Evolutionary conservation across 2,113 vertebrate species (phyloP).

Genomic region (Lampris megalopsis): DNA sequence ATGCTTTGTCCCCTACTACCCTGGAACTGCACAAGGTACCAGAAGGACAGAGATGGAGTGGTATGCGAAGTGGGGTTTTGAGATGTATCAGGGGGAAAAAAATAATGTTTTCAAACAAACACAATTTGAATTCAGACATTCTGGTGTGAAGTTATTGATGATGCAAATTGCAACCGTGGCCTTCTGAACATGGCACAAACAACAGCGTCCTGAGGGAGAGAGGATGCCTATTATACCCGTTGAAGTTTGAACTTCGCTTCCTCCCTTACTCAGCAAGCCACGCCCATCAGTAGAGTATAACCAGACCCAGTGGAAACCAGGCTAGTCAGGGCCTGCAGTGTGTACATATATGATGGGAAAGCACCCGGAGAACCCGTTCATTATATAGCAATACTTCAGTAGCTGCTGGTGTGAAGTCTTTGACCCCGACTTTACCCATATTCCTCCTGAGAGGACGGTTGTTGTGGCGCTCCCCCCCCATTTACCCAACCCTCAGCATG

Average conservation of each 20-base stretch:
- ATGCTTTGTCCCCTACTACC: slow-evolving; percentile 79
- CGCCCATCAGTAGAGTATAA: slow-evolving; percentile 14
- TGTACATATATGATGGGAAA: slow-evolving; percentile 8
- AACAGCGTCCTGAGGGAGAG: slow-evolving; percentile 35
- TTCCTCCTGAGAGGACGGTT: neutral
- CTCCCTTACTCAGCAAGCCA: neutral
- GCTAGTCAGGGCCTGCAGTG: slow-evolving; percentile 49
- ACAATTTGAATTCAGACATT: neutral
- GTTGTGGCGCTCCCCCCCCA: neutral
- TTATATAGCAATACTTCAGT: slow-evolving; percentile 19
- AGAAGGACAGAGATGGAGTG: neutral
- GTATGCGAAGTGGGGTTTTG: neutral
- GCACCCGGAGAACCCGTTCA: slow-evolving; percentile 20
- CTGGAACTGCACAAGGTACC: slow-evolving; percentile 92
- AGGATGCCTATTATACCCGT: slow-evolving; percentile 4
- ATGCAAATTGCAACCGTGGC: slow-evolving; percentile 3
- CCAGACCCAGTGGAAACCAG: slow-evolving; percentile 36
- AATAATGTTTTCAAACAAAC: neutral
- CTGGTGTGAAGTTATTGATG: neutral
- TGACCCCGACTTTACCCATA: neutral
- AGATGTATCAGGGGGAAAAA: neutral
- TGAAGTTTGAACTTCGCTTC: slow-evolving; percentile 5
- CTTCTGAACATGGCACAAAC: slow-evolving; percentile 24
- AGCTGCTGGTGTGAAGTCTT: slow-evolving; percentile 20
- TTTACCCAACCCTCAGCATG: too few relatives aligned